Base-by-base conservation (phyloP, 2,113 vertebrate genomes). In the Opisthocomus hoazin region DNA sequence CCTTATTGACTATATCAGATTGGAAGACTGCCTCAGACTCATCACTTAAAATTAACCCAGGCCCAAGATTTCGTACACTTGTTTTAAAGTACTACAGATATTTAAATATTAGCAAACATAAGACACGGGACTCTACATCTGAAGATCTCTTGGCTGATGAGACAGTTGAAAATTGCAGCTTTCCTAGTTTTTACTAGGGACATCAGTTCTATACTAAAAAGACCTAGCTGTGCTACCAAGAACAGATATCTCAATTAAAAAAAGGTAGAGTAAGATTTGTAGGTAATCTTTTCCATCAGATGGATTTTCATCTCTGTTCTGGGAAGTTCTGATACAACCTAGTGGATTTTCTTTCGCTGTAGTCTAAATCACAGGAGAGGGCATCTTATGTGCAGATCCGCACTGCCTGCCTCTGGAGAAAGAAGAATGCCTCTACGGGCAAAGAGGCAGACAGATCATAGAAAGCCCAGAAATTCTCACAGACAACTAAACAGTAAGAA, bases 391-490 rank as follows among this genome's bases (percentile, higher is more conserved):
- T 24, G 68, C 13, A 78, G 32, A 81, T 71, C 24, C 17, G 4
- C 21, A 50, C 11, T 1, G 0, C 21, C 23, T 12, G 7, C 12
- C 43, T 41, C 53, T 69, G 54, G 77, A 79, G 36, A 79, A 6
- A 37, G 20, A 37, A 61, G 45, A 46, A 86, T 46, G 26, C 23
- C 66, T 54, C 75, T 46, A 34, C 34, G 57, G 61, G 4, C 57
- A 77, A 82, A 71, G 61, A 74, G 56, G 15, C 17, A 66, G 69
- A 48, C 6, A 39, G 41, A 81, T 74, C 39, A n/a, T 18, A 54
- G 73, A 89, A 88, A 84, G 45, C 46, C 16, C 39, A 86, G 51
- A 95, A 84, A 68, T 70, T 56, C 77, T 87, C 73, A 41, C 41
- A 71, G 73, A 26, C 36, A 24, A 43, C 65, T 71, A 48, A 41